Conservation (phyloP, 1,140 invertebrate species). For the Wasmannia auropunctata region DNA sequence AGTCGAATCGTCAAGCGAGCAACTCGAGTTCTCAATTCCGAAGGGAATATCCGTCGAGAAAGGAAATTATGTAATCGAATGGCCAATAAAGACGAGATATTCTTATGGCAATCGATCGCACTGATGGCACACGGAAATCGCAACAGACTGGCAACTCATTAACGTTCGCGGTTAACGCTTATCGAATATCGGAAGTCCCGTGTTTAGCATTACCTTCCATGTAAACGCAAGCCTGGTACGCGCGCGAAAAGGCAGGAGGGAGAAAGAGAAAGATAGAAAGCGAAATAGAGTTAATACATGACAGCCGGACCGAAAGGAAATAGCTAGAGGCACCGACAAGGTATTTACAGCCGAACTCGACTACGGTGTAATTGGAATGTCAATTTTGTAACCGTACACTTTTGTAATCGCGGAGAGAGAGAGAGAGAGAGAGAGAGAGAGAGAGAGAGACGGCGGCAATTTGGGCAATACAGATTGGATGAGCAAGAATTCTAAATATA, state of each 20-base stretch:
- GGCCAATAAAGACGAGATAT: conserved; percentile 50
- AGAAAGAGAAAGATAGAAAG: not conserved
- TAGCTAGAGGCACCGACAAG: conserved; percentile 48
- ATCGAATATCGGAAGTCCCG: conserved; percentile 57
- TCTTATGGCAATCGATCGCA: not conserved
- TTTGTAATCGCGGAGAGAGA: not conserved
- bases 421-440: not conserved
- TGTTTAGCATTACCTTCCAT: conserved; percentile 35
- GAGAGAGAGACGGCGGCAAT: not conserved
- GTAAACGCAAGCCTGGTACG: not conserved
- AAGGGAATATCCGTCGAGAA: not conserved
- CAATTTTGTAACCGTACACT: conserved; percentile 51
- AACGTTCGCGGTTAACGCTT: conserved; percentile 51
- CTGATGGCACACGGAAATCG: conserved; percentile 31
- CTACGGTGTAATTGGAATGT: conserved; percentile 50
- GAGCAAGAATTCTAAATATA: not conserved
- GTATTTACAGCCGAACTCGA: conserved; percentile 45
- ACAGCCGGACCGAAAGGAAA: conserved; percentile 38
- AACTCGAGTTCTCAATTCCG: not conserved
- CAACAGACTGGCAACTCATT: conserved; percentile 15
- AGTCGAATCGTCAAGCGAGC: conserved; percentile 9
- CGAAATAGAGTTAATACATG: conserved; percentile 19
- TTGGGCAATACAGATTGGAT: conserved; percentile 14
- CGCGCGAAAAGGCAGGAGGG: not conserved
- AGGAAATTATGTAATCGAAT: conserved; percentile 17